Base-by-base conservation (phyloP, 2,113 vertebrate genomes). In the Athene noctua region DNA sequence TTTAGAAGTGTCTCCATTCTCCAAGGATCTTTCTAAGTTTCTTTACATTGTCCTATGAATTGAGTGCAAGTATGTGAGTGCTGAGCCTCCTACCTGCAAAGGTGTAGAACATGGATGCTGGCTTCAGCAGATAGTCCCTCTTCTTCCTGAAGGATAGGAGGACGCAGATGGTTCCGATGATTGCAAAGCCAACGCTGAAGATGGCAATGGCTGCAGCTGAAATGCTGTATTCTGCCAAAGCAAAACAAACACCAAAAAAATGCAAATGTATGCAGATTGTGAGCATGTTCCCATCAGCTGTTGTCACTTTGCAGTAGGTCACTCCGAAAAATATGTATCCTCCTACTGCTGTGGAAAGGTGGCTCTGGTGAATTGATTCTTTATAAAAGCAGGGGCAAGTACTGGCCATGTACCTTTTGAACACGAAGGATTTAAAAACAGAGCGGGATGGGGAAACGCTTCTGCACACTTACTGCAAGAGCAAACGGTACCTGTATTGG, bases 131-230 rank as follows among this genome's bases (percentile, higher is more conserved):
- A 44, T 99, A 99, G 59, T 99, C 99, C 91, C 98, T 98, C 92
- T 98, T 98, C 96, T 99, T 99, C 59, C 98, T 57, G 15, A 99
- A 98, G 92, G 99, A 99, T 11, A 98, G 97, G 7, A 99, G 63
- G 40, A 98, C 78, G 32, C 98, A 99, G 93, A 99, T 80, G 12
- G 98, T 98, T 5, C 99, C 99, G 15, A 99, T 95, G 94, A 99
- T 98, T 26, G 98, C 97, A 75, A 99, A 99, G 94, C 95, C 98
- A 6, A 99, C 94, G 46, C 99, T 99, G 98, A 99, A 99, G 98
- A 99, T 98, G 97, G 99, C 97, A 47, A 99, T 99, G 97, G 99
- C 99, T 5, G 99, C 99, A 12, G 99, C 99, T 1, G 99, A 99
- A 97, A 99, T 99, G 98, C 99, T 99, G 98, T 99, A 99, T 92